phyloP scores from a whole-genome alignment of 1,140 invertebrate species.

The Stegodyphus mimosarum region DNA sequence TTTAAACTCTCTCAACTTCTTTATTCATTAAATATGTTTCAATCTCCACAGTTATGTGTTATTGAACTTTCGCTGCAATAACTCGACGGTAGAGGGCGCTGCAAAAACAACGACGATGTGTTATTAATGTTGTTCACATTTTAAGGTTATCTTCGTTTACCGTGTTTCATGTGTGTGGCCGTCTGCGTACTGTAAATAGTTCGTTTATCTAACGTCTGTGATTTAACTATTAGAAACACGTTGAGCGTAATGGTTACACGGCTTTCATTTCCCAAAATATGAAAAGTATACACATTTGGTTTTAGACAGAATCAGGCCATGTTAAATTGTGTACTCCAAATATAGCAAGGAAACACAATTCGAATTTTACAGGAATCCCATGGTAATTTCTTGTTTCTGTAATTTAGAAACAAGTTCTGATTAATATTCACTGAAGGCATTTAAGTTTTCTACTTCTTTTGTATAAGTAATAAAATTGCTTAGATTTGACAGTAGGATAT shows the following conservation, averaged over 20 bases:
- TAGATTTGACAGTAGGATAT: too few relatives aligned
- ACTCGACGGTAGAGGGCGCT: constrained; percentile 23
- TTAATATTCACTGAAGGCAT: too few relatives aligned
- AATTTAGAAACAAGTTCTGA: background rate
- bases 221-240: constrained; percentile 24
- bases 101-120: constrained; percentile 46
- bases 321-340: background rate
- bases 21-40: background rate
- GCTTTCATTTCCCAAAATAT: background rate
- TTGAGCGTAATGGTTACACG: background rate
- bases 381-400: background rate
- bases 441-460: too few relatives aligned
- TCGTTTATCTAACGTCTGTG: constrained; percentile 38
- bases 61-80: constrained; percentile 26
- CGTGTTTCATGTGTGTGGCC: constrained; percentile 18
- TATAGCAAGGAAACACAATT: background rate
- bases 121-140: constrained; percentile 41
- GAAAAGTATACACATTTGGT: background rate
- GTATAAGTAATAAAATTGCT: too few relatives aligned
- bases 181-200: constrained; percentile 44
- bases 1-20: background rate
- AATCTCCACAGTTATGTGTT: background rate
- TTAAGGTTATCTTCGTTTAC: constrained; percentile 8
- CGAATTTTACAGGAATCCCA: background rate
- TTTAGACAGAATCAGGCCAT: background rate